phyloP scores from a whole-genome alignment of 2,888 invertebrate genomes.

The Cinara cedri region DNA sequence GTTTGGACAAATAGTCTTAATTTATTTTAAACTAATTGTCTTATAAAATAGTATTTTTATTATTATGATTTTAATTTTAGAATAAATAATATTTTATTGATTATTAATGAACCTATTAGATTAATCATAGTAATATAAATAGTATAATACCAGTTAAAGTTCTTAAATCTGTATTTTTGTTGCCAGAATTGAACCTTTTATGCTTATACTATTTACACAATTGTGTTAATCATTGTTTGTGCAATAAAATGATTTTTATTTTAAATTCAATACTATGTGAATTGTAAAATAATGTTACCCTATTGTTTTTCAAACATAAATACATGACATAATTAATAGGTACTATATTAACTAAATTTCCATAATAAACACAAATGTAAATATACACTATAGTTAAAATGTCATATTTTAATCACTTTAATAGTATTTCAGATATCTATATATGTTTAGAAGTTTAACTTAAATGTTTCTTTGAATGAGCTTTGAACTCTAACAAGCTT shows the following conservation, averaged over 20 bases:
- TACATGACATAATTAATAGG: too few species aligned
- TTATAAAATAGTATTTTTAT: not conserved
- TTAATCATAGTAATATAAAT: constrained; percentile 10
- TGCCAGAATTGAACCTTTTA: constrained; percentile 21
- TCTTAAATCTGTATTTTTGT: constrained; percentile 6
- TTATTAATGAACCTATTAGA: constrained; percentile 22
- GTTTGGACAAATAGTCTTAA: constrained; percentile 24
- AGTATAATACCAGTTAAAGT: constrained; percentile 31
- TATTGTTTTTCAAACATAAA: constrained; percentile 6
- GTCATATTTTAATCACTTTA: too few species aligned
- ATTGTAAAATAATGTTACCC: not conserved
- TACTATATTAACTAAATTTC: too few species aligned
- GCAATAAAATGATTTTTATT: constrained; percentile 49
- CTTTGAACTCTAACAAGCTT: too few species aligned
- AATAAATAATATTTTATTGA: constrained; percentile 12
- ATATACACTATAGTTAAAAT: too few species aligned
- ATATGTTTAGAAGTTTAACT: too few species aligned
- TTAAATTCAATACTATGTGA: constrained; percentile 1
- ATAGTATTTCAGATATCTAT: too few species aligned
- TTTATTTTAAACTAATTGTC: constrained; percentile 38
- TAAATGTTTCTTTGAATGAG: too few species aligned
- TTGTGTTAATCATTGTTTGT: constrained; percentile 34
- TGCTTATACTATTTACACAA: constrained; percentile 32
- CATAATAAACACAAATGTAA: too few species aligned
- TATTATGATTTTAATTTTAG: constrained; percentile 1